These are phyloP conservation scores for Physella acuta DNA, from an alignment of 1,140 invertebrate genomes.

Conservation along the genomic window DNA sequence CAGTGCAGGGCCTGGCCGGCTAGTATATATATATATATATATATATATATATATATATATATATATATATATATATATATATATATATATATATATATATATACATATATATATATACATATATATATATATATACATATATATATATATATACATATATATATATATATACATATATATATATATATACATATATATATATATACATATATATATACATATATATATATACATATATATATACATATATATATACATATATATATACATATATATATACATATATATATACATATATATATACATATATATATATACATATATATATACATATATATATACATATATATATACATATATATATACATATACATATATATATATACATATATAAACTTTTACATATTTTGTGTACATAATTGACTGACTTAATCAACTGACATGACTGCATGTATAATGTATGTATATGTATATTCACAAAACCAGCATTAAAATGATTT, in stretches of 20 bases:
- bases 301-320: conserved; percentile 9
- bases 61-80: conserved; percentile 13
- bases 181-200: background rate
- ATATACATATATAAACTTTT: conserved; percentile 6
- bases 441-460: too few species aligned
- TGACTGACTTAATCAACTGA: too few species aligned
- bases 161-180: conserved; percentile 4
- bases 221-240: conserved; percentile 8
- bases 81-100: conserved; percentile 2
- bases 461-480: too few species aligned
- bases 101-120: conserved; percentile 7
- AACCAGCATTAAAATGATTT: too few species aligned
- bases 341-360: conserved; percentile 14
- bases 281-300: conserved; percentile 5
- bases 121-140: conserved; percentile 5
- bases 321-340: conserved; percentile 15
- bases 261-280: background rate
- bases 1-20: too few species aligned
- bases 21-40: conserved; percentile 5
- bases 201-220: background rate
- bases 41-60: conserved; percentile 7
- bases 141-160: conserved; percentile 8
- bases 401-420: too few species aligned
- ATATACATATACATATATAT: conserved; percentile 16
- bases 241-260: conserved; percentile 4